Conservation (phyloP, 92 coral and sea anemone genomes). For the Epizoanthus illoricatus region DNA sequence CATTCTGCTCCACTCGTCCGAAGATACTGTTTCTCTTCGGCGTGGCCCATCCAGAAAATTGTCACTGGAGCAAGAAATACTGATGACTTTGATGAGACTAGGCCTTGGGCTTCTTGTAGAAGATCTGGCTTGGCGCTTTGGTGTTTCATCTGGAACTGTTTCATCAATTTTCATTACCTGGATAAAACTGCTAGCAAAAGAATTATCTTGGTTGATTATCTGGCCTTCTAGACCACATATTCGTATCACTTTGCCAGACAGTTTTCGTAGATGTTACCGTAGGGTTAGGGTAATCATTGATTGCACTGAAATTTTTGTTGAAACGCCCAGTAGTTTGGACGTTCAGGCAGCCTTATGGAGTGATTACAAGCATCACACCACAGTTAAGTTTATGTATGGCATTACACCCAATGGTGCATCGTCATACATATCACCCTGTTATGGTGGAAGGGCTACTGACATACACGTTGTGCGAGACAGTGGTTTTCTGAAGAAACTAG, state of each 20-base stretch:
- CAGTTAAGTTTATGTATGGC: conserved; percentile 40
- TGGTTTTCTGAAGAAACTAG: conserved; percentile 40
- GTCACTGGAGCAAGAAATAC: neutral
- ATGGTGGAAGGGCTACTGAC: conserved; percentile 56
- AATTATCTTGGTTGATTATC: conserved; percentile 35
- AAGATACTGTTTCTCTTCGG: too few relatives aligned
- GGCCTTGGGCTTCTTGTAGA: conserved; percentile 38
- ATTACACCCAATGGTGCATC: conserved; percentile 49
- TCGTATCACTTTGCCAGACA: conserved; percentile 1
- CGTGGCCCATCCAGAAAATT: too few relatives aligned
- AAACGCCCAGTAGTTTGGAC: conserved; percentile 48
- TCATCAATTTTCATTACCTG: conserved; percentile 31
- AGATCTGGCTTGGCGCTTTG: conserved; percentile 49
- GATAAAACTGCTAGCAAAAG: conserved; percentile 27
- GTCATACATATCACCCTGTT: conserved; percentile 45
- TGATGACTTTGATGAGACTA: conserved; percentile 16
- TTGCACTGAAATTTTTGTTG: conserved; percentile 45
- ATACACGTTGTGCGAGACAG: conserved; percentile 45
- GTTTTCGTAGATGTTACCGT: conserved; percentile 29
- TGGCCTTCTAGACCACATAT: conserved; percentile 43
- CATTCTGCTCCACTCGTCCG: too few relatives aligned
- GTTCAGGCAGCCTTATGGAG: conserved; percentile 58
- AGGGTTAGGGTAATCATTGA: conserved; percentile 47
- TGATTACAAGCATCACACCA: conserved; percentile 49
- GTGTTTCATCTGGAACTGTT: conserved; percentile 27